Evolutionary conservation across 2,888 invertebrate species (phyloP).

Genomic region (Portevinia maculata): DNA sequence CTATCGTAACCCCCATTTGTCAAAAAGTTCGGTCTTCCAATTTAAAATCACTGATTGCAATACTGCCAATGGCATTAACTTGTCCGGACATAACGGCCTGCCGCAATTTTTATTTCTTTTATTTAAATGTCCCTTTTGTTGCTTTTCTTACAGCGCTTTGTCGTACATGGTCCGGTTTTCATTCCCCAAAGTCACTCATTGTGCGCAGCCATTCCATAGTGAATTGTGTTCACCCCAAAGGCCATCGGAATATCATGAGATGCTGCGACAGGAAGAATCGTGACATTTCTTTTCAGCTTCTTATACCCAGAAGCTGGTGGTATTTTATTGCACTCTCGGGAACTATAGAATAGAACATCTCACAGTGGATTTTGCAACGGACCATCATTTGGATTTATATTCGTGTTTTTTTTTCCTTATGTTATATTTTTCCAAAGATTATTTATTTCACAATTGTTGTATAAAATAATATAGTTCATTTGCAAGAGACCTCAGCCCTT

Average conservation of each 20-base stretch:
- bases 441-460: conserved; percentile 35
- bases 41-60: conserved; percentile 69
- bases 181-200: conserved; percentile 27
- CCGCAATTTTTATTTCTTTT: conserved; percentile 46
- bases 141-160: conserved; percentile 20
- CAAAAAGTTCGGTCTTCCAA: conserved; percentile 46
- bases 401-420: conserved; percentile 3
- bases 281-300: conserved; percentile 46
- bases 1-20: conserved; percentile 63
- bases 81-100: conserved; percentile 60
- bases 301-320: conserved; percentile 27
- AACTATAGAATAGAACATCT: conserved; percentile 28
- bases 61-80: conserved; percentile 70
- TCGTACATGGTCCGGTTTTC: conserved; percentile 21
- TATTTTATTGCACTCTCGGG: conserved; percentile 56
- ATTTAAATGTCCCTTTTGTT: conserved; percentile 36
- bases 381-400: conserved; percentile 36
- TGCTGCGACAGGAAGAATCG: conserved; percentile 43
- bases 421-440: conserved; percentile 1
- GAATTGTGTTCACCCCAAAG: conserved; percentile 51
- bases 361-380: conserved; percentile 11
- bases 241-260: conserved; percentile 37
- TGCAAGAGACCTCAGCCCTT: neutral
- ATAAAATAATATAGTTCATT: conserved; percentile 24
- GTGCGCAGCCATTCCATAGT: conserved; percentile 32